These are phyloP conservation scores for Xiphophorus hellerii DNA, from an alignment of 2,113 vertebrate species.

Conservation along the genomic window DNA sequence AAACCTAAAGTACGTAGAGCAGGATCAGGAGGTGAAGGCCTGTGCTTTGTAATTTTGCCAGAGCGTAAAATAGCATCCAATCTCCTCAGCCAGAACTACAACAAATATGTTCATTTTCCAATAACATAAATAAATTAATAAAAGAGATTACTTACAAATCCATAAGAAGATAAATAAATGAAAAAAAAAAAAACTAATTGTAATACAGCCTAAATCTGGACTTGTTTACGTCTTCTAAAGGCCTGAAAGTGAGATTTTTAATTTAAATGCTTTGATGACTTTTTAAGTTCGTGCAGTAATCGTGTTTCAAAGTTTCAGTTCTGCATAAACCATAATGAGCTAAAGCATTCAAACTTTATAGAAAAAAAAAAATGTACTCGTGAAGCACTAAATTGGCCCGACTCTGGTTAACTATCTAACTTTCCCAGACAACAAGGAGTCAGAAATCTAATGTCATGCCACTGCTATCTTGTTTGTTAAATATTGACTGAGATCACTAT, in stretches of 20 bases:
- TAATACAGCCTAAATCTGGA: not conserved
- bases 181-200: not conserved
- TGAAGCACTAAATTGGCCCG: not conserved
- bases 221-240: not conserved
- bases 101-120: not conserved
- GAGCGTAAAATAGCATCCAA: too few species aligned
- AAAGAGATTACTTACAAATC: too few species aligned
- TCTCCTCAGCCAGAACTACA: too few species aligned
- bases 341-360: not conserved
- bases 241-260: not conserved
- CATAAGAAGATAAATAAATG: not conserved
- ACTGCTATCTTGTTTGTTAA: slow-evolving; percentile 50
- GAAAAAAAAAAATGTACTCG: not conserved
- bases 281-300: not conserved
- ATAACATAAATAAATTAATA: not conserved
- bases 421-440: slow-evolving; percentile 7
- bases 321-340: not conserved
- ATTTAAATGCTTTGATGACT: not conserved
- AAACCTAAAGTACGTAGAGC: too few species aligned
- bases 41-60: too few species aligned
- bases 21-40: too few species aligned
- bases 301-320: not conserved
- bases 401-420: slow-evolving; percentile 14
- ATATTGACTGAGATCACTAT: slow-evolving; percentile 58
- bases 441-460: slow-evolving; percentile 30